phyloP scores from a whole-genome alignment of 1,140 invertebrate species.

The Sitobion miscanthi region DNA sequence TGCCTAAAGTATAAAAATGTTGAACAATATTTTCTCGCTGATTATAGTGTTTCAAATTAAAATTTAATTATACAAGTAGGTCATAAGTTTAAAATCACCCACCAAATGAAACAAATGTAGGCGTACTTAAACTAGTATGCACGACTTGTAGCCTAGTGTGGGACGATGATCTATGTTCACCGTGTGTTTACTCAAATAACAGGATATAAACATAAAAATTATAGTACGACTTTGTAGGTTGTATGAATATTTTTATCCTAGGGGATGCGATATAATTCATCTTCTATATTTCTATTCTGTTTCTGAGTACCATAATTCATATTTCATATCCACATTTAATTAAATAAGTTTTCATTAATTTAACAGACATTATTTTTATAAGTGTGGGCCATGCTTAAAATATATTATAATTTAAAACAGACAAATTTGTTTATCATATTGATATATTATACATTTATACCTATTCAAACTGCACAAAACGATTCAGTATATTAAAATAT shows the following conservation, averaged over 20 bases:
- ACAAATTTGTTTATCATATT: not conserved
- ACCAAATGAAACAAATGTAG: constrained; percentile 39
- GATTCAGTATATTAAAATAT: not conserved
- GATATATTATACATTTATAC: not conserved
- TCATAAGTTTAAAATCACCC: constrained; percentile 54
- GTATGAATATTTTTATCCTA: not conserved
- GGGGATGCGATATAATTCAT: not conserved
- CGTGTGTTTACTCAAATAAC: constrained; percentile 37
- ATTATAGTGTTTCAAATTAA: not conserved
- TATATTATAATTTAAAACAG: not conserved
- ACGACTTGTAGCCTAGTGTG: constrained; percentile 32
- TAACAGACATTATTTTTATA: not conserved
- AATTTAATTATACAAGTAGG: constrained; percentile 30
- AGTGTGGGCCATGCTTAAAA: not conserved
- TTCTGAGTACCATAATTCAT: not conserved
- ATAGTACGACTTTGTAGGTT: not conserved
- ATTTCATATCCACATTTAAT: not conserved
- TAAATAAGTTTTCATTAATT: not conserved
- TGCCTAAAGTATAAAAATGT: not conserved
- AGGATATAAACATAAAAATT: constrained; percentile 44
- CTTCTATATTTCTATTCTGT: not conserved
- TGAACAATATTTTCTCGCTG: not conserved
- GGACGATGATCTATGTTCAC: constrained; percentile 30
- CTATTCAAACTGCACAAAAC: not conserved
- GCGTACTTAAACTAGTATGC: constrained; percentile 31